A percentile compares a stretch with the other conserved stretches of the same genome.
Conservation (phyloP, 2,113 vertebrate species). For the Triplophysa rosa region DNA sequence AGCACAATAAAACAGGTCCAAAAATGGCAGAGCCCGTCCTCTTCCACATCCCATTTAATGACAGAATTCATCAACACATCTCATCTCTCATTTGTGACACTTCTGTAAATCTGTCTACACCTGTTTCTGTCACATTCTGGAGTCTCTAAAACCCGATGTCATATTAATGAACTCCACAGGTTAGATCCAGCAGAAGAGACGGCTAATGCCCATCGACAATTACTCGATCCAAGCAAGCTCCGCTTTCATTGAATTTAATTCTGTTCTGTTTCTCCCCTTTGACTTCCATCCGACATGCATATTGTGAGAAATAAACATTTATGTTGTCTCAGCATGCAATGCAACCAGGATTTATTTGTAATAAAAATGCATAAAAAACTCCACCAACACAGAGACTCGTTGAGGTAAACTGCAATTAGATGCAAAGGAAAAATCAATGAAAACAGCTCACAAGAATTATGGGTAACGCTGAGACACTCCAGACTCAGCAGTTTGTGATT, state of each 20-base stretch:
- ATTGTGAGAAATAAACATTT: background rate
- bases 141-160: conserved; percentile 21
- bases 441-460: no score
- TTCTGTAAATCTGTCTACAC: conserved; percentile 25
- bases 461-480: no score
- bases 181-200: conserved; percentile 25
- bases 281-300: background rate
- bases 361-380: background rate
- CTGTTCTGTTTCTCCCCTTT: conserved; percentile 4
- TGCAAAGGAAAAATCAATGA: background rate
- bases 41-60: conserved; percentile 36
- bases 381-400: background rate
- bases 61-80: conserved; percentile 44
- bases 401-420: conserved; percentile 9
- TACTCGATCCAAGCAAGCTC: conserved; percentile 25
- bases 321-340: background rate
- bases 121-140: background rate
- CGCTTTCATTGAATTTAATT: conserved; percentile 37
- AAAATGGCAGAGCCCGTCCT: background rate
- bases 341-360: background rate
- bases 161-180: conserved; percentile 40
- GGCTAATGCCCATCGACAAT: conserved; percentile 39
- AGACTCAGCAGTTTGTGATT: no score
- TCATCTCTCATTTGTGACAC: background rate
- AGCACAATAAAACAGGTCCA: conserved; percentile 30